Base-by-base conservation (phyloP, 2,888 invertebrate species). In the Tridacna crocea region DNA sequence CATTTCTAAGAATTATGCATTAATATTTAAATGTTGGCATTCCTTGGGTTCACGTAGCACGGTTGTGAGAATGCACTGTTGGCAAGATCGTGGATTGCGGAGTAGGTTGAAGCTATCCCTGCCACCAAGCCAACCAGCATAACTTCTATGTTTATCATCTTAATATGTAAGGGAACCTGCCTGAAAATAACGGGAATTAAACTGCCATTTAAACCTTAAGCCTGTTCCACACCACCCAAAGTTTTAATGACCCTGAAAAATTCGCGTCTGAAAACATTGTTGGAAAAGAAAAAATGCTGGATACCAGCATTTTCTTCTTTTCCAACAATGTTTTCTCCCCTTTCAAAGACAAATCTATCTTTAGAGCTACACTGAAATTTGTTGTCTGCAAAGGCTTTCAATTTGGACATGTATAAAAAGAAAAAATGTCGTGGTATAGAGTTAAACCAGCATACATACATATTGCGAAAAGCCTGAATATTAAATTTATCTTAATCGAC, bases 81-180 rank as follows among this genome's bases (percentile, higher is more conserved):
- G 46, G 85, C 83, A 11, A 93, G 84, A 13, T 80, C 88, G 24
- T 79, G 72, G 11, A 93, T 87, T 96, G 96, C 96, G 84, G 96
- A 96, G 93, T 96, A 96, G 0, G 96, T 96, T 8, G 96, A 95
- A 0, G 96, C 96, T 12, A 95, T 88, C 13, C 96, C 96, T 15
- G 96, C 96, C 19, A 95, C 88, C 0, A 95, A 88, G 1, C 96
- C 96, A 75, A 96, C 92, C 0, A 95, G 89, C n/a, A 96, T 85
- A n/a, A 92, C 90, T 75, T 96, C 95, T 95, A 96, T 96, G 93
- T 96, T 95, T 83, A 96, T 95, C 83, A 96, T 94, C 91, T 95
- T 95, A 89, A 95, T 95, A 95, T 96, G 95, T 0, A 95, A 93
- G 0, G 96, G 95, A 8, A 95, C 95, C 60, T 93, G 92, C 73